Conservation (phyloP, 2,797 vertebrate species). For the Hafferia zeledoni region DNA sequence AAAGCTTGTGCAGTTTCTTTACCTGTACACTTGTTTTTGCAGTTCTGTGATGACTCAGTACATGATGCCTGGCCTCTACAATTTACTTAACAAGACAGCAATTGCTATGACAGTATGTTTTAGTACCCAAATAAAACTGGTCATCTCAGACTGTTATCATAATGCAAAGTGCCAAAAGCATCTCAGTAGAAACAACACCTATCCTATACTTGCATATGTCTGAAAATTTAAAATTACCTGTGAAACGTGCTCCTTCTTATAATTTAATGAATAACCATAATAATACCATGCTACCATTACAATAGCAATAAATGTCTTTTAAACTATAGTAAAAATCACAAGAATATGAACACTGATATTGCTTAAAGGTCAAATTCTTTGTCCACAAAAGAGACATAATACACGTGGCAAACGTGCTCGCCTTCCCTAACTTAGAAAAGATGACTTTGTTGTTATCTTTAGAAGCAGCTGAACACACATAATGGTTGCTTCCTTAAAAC, state of each 20-base stretch:
- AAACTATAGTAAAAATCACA: not conserved
- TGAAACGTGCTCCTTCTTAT: not conserved
- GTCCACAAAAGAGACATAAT: not conserved
- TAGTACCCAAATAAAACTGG: not conserved
- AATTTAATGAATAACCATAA: not conserved
- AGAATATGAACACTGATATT: not conserved
- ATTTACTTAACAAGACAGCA: not conserved
- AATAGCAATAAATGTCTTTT: not conserved
- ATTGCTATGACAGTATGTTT: fast-evolving
- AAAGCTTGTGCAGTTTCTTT: not conserved
- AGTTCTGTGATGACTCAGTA: not conserved
- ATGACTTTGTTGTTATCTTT: not conserved
- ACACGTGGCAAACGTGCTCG: not conserved
- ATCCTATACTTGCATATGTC: not conserved
- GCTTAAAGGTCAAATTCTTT: not conserved
- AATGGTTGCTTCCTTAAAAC: not conserved
- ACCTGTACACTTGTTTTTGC: not conserved
- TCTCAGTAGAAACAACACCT: not conserved
- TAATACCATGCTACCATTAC: not conserved
- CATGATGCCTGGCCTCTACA: not conserved
- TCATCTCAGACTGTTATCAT: not conserved
- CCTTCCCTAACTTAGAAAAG: not conserved
- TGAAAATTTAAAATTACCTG: not conserved
- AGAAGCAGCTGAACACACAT: not conserved
- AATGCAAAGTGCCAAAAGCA: not conserved